Evolutionary conservation across 2,888 invertebrate genomes (phyloP).

Genomic region (Drosophila affinis): DNA sequence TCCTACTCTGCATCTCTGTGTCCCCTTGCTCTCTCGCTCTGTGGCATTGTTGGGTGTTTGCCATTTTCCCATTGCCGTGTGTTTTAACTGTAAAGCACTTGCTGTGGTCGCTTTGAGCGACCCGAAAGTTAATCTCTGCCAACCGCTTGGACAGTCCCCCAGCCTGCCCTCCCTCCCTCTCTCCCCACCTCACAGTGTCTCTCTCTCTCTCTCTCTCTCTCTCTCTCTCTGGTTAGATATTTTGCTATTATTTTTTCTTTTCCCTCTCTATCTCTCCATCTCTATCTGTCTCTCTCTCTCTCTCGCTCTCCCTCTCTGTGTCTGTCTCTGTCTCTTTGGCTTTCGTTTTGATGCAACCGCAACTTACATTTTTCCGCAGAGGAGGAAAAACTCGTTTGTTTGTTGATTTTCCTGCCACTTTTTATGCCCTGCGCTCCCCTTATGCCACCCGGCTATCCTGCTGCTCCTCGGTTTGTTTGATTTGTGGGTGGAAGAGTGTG

Average conservation of each 20-base stretch:
- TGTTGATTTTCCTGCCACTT: conserved; percentile 69
- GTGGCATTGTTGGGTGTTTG: conserved; percentile 7
- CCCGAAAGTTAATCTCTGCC: conserved; percentile 80
- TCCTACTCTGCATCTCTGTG: conserved; percentile 2
- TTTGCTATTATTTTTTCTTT: conserved; percentile 41
- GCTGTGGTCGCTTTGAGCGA: conserved; percentile 78
- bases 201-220: background rate
- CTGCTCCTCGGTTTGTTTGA: conserved; percentile 28
- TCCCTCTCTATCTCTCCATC: background rate
- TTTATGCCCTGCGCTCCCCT: conserved; percentile 49
- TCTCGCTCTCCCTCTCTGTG: conserved; percentile 1
- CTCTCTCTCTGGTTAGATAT: conserved; percentile 53
- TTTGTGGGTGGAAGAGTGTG: conserved; percentile 27
- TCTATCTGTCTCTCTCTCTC: conserved; percentile 13
- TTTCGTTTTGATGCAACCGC: conserved; percentile 57
- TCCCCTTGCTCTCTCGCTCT: background rate
- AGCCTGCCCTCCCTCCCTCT: background rate
- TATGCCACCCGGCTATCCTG: background rate
- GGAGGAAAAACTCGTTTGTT: conserved; percentile 62
- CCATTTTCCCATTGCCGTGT: conserved; percentile 39
- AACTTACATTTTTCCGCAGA: conserved; percentile 70
- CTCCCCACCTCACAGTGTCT: background rate
- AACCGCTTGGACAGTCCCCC: conserved; percentile 59
- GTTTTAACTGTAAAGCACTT: conserved; percentile 78
- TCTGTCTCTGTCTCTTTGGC: conserved; percentile 9